phyloP scores from a whole-genome alignment of 2,113 vertebrate species.

The Lagopus muta region DNA sequence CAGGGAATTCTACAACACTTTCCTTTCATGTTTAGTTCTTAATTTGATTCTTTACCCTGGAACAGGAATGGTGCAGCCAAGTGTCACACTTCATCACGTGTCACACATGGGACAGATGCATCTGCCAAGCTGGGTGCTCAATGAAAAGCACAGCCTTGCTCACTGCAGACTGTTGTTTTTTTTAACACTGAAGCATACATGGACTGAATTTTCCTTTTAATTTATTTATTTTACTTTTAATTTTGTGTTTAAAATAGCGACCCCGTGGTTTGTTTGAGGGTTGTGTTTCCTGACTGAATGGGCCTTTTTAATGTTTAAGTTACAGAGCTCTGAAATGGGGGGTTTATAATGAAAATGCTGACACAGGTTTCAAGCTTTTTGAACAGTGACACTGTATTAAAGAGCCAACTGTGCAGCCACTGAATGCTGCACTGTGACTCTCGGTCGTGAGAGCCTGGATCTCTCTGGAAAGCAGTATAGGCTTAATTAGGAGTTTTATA shows the following conservation, averaged over 20 bases:
- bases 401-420: background rate
- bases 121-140: fast-evolving
- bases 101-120: background rate
- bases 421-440: background rate
- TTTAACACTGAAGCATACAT: fast-evolving
- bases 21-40: background rate
- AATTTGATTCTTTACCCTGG: background rate
- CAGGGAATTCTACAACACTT: background rate
- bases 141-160: background rate
- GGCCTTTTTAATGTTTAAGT: background rate
- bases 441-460: background rate
- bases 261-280: background rate
- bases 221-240: too few species aligned
- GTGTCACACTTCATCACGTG: background rate
- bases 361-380: background rate
- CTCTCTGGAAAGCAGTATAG: background rate
- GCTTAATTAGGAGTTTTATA: background rate
- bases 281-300: background rate
- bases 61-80: background rate
- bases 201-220: background rate
- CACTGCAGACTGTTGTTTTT: background rate
- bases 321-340: background rate
- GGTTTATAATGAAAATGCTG: background rate
- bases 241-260: background rate
- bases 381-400: background rate